phyloP scores from a whole-genome alignment of 2,888 invertebrate species.

The Achlya flavicornis region DNA sequence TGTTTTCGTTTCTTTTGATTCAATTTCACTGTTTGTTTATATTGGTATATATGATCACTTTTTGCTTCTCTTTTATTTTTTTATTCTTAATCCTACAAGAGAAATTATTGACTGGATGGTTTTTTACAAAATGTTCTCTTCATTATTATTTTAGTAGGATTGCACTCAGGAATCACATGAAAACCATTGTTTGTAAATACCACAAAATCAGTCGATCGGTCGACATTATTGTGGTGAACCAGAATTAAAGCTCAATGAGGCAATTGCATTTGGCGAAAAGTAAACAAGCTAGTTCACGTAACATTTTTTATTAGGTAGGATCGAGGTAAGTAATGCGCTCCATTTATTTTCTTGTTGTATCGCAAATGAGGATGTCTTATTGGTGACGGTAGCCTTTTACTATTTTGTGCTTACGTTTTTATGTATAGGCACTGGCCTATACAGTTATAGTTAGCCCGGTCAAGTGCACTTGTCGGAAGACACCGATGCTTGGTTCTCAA shows the following conservation, averaged over 20 bases:
- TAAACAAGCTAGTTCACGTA: conserved; percentile 31
- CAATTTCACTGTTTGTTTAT: conserved; percentile 10
- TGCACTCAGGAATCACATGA: too few species aligned
- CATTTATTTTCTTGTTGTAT: conserved; percentile 39
- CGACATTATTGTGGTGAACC: neutral
- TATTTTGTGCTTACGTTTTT: conserved; percentile 1
- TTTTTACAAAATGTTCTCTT: too few species aligned
- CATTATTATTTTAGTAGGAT: too few species aligned
- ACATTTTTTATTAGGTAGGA: conserved; percentile 38
- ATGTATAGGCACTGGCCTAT: too few species aligned
- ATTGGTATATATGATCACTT: neutral
- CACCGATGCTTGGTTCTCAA: too few species aligned
- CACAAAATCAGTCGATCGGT: neutral
- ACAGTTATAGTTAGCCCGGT: too few species aligned
- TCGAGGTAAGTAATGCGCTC: conserved; percentile 36
- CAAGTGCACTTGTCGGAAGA: too few species aligned
- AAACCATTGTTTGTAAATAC: neutral
- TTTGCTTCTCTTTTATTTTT: neutral
- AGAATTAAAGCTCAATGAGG: conserved; percentile 18
- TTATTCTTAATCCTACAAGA: neutral
- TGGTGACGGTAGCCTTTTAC: conserved; percentile 15
- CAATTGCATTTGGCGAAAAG: conserved; percentile 19
- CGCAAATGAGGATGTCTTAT: conserved; percentile 22
- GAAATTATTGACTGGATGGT: too few species aligned
- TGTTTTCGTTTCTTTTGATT: conserved; percentile 10